A percentile compares a stretch with the other conserved stretches of the same genome.
phyloP scores from a whole-genome alignment of 2,888 invertebrate genomes.

The Campopleginae sp. region DNA sequence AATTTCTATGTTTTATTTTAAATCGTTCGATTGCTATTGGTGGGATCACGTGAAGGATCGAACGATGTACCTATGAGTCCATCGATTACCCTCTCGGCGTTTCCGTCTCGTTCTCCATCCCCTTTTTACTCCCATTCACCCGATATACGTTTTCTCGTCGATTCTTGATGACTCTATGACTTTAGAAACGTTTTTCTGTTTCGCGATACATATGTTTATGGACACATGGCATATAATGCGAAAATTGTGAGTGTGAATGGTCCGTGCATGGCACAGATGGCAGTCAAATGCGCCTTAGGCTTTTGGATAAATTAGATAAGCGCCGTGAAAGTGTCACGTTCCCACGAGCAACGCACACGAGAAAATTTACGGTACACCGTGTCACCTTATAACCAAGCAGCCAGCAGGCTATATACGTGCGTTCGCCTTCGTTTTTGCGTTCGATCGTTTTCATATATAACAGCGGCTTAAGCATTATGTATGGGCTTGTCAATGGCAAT shows the following conservation, averaged over 20 bases:
- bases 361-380: slow-evolving; percentile 75
- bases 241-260: slow-evolving; percentile 47
- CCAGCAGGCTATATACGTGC: slow-evolving; percentile 49
- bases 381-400: slow-evolving; percentile 68
- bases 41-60: slow-evolving; percentile 27
- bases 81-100: slow-evolving; percentile 52
- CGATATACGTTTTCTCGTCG: slow-evolving; percentile 37
- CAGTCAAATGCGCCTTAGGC: slow-evolving; percentile 72
- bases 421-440: slow-evolving; percentile 59
- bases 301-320: slow-evolving; percentile 81
- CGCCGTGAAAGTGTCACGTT: slow-evolving; percentile 81
- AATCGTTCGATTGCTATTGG: slow-evolving; percentile 48
- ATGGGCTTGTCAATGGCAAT: slow-evolving; percentile 12
- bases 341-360: slow-evolving; percentile 76
- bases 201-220: slow-evolving; percentile 20
- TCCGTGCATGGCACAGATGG: slow-evolving; percentile 65
- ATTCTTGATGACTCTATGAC: slow-evolving; percentile 42
- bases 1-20: slow-evolving; percentile 32
- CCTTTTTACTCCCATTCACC: slow-evolving; percentile 21
- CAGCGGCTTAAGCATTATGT: too few species aligned
- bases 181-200: slow-evolving; percentile 6
- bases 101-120: slow-evolving; percentile 42
- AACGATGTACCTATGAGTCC: slow-evolving; percentile 44
- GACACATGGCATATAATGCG: slow-evolving; percentile 47
- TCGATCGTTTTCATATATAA: slow-evolving; percentile 66